These are phyloP conservation scores for Sardinella longiceps DNA, from an alignment of 2,797 vertebrate species.

Conservation along the genomic window DNA sequence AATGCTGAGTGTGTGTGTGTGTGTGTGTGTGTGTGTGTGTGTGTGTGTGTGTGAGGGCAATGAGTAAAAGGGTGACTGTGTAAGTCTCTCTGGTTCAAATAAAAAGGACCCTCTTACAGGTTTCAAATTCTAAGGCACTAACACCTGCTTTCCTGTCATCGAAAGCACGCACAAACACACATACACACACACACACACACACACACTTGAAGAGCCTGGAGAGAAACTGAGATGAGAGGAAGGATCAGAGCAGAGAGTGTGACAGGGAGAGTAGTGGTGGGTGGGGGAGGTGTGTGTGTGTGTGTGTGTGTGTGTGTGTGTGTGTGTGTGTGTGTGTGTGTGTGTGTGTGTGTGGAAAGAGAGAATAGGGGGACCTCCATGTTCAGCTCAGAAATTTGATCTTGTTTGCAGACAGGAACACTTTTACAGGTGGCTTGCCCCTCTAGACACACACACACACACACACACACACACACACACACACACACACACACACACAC, in stretches of 20 bases:
- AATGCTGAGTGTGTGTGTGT: not conserved
- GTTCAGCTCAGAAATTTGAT: not conserved
- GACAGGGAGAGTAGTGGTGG: not conserved
- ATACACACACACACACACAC: not conserved
- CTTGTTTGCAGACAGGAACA: not conserved
- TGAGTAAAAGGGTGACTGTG: not conserved
- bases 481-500: too few species aligned
- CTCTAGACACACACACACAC: not conserved
- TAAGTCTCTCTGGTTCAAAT: not conserved
- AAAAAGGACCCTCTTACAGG: not conserved
- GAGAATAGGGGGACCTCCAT: not conserved
- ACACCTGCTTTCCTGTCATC: not conserved
- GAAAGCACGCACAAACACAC: not conserved
- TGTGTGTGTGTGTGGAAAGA: too few species aligned
- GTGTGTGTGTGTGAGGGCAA: too few species aligned
- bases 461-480: too few species aligned
- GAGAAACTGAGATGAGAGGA: slow-evolving; percentile 6
- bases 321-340: too few species aligned
- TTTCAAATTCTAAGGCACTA: not conserved
- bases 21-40: too few species aligned
- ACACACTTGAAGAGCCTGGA: not conserved
- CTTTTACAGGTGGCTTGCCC: slow-evolving; percentile 4
- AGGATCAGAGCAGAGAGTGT: not conserved
- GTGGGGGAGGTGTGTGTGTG: too few species aligned
- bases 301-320: too few species aligned